Percentiles rank a stretch among this genome's conserved stretches.
Evolutionary conservation across 2,888 invertebrate genomes (phyloP).

Genomic region (Hanleya hanleyi): DNA sequence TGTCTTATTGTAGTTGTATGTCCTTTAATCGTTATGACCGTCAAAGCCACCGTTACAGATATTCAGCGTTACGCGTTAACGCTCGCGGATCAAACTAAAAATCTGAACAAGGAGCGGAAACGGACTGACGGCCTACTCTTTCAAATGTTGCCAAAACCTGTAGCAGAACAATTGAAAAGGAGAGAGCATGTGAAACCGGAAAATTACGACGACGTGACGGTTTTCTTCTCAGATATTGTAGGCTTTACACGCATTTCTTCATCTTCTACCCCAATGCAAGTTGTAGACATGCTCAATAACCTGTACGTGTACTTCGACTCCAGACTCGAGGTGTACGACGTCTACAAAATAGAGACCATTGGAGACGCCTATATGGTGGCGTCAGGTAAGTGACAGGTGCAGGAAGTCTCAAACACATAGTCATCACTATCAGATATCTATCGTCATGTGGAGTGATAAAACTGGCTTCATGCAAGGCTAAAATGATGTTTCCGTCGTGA

Average conservation of each 20-base stretch:
- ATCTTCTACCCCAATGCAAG: conserved; percentile 53
- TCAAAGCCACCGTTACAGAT: conserved; percentile 12
- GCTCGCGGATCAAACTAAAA: conserved; percentile 38
- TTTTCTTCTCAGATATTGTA: too few species aligned
- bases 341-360: too few species aligned
- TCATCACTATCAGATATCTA: too few species aligned
- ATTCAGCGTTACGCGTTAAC: conserved; percentile 13
- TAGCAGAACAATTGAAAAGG: conserved; percentile 52
- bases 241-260: conserved; percentile 56
- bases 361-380: too few species aligned
- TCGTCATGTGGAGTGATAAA: too few species aligned
- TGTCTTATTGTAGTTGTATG: conserved; percentile 8
- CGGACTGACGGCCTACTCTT: conserved; percentile 52
- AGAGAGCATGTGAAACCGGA: conserved; percentile 52
- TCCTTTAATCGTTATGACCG: conserved; percentile 6
- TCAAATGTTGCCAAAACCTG: conserved; percentile 55
- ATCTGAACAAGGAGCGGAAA: conserved; percentile 52
- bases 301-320: conserved; percentile 30
- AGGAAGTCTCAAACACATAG: too few species aligned
- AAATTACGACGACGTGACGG: conserved; percentile 48
- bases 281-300: conserved; percentile 38
- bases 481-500: too few species aligned
- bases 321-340: conserved; percentile 23
- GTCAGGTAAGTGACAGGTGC: too few species aligned
- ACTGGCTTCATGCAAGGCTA: too few species aligned